phyloP scores from a whole-genome alignment of 1,140 invertebrate species.

The Drosophila arawakana region DNA sequence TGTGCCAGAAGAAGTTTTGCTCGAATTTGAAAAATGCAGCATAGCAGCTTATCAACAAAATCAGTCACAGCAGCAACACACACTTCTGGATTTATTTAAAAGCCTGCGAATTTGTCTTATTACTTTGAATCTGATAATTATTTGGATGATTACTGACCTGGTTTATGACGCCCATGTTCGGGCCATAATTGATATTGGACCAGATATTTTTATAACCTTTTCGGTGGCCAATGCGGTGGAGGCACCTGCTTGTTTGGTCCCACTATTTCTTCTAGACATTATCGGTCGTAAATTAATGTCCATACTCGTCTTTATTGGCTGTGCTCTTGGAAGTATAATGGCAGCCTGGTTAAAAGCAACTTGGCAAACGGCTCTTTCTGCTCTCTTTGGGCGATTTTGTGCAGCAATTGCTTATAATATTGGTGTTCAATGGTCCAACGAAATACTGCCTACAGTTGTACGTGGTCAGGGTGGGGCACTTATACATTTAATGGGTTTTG shows the following conservation, averaged over 20 bases:
- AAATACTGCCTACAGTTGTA: constrained; percentile 93
- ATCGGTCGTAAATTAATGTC: constrained; percentile 93
- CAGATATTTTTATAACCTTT: constrained; percentile 93
- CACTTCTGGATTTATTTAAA: constrained; percentile 90
- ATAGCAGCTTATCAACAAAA: constrained; percentile 85
- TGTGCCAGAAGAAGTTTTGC: constrained; percentile 89
- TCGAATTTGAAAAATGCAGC: constrained; percentile 87
- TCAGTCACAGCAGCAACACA: constrained; percentile 88
- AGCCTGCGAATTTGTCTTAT: constrained; percentile 89
- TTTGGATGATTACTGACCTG: constrained; percentile 93
- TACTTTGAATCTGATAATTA: constrained; percentile 90
- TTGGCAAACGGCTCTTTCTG: constrained; percentile 88
- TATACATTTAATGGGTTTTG: constrained; percentile 93
- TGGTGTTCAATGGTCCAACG: constrained; percentile 93
- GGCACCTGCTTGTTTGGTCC: constrained; percentile 90
- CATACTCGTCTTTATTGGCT: constrained; percentile 90
- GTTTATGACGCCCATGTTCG: constrained; percentile 94
- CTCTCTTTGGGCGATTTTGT: constrained; percentile 91
- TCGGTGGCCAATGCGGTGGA: constrained; percentile 90
- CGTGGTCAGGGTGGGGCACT: constrained; percentile 92
- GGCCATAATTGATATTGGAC: constrained; percentile 90
- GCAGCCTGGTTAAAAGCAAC: constrained; percentile 89
- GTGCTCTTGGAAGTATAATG: constrained; percentile 91
- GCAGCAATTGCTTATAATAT: constrained; percentile 95
- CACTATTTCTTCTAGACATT: constrained; percentile 90